Conservation (phyloP, 2,888 invertebrate species). For the Sycophila texana region DNA sequence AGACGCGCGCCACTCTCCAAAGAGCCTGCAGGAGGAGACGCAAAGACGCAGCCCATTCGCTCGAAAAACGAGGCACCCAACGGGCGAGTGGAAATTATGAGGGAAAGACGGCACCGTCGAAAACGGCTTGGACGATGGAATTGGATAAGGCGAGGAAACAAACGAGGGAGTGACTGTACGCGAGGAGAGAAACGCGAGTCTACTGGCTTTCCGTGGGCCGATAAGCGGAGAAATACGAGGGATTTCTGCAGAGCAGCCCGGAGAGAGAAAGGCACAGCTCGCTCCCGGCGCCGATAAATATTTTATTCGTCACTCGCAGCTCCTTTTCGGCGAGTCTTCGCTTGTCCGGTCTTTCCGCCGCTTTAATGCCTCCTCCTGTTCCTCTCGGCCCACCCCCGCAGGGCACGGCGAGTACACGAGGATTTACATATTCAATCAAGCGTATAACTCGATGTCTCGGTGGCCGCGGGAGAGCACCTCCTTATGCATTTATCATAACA, state of each 20-base stretch:
- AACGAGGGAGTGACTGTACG: background rate
- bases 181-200: background rate
- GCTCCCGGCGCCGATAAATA: slow-evolving; percentile 25
- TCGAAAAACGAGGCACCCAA: too few species aligned
- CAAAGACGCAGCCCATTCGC: too few species aligned
- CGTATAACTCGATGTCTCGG: slow-evolving; percentile 47
- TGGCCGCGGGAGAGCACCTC: slow-evolving; percentile 27
- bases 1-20: background rate
- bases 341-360: slow-evolving; percentile 15
- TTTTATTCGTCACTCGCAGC: slow-evolving; percentile 36
- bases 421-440: slow-evolving; percentile 57
- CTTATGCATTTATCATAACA: slow-evolving; percentile 58
- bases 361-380: slow-evolving; percentile 18
- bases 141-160: slow-evolving; percentile 30
- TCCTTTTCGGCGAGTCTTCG: slow-evolving; percentile 12
- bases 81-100: too few species aligned
- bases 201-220: background rate
- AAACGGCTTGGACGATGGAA: slow-evolving; percentile 4
- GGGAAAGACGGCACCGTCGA: background rate
- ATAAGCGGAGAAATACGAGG: slow-evolving; percentile 33
- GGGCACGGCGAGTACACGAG: slow-evolving; percentile 33
- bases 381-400: too few species aligned
- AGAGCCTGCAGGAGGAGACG: slow-evolving; percentile 14
- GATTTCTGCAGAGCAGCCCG: background rate
- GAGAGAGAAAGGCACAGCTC: background rate